Base-by-base conservation (phyloP, 2,797 vertebrate species). In the Rhinophrynus dorsalis region DNA sequence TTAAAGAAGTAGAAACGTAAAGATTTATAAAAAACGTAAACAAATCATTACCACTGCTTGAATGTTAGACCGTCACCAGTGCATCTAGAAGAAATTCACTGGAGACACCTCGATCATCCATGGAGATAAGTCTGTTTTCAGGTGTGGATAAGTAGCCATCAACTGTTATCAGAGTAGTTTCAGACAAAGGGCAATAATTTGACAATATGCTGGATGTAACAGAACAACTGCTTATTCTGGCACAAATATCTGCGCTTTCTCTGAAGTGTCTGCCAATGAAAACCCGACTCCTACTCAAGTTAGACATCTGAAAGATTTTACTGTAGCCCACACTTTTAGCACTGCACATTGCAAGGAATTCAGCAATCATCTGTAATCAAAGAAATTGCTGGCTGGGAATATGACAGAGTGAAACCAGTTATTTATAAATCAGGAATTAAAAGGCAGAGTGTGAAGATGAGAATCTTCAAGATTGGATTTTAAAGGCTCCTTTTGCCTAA, bases 161-260 rank as follows among this genome's bases (percentile, higher is more conserved):
- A 81, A 85, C 82, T 63, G 70, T 47, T 88, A 91, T 92, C 85
- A 87, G 84, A 81, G 83, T 84, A 84, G 82, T 84, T 87, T n/a
- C n/a, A n/a, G 83, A 89, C 80, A 86, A 88, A 81, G 85, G 88
- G 84, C 87, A 87, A 90, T 86, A 88, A 86, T 84, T 86, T 80
- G 85, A 88, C 83, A 84, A 83, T 79, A 84, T 86, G 87, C 82
- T 83, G 80, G 74, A 82, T 74, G 82, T 85, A 92, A 91, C 86
- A 84, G 77, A 85, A 81, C 80, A 81, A 85, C 86, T 86, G 87
- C 87, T 90, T 90, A 87, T 85, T 85, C 86, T 85, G 85, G 89
- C 85, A 88, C 66, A 63, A 78, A 79, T 79, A 82, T 64, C 83
- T 81, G 73, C 55, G 68, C 80, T 85, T 84, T 82, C 83, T 86